Evolutionary conservation across 1,140 invertebrate species (phyloP).

Genomic region (Drosophila rhopaloa): DNA sequence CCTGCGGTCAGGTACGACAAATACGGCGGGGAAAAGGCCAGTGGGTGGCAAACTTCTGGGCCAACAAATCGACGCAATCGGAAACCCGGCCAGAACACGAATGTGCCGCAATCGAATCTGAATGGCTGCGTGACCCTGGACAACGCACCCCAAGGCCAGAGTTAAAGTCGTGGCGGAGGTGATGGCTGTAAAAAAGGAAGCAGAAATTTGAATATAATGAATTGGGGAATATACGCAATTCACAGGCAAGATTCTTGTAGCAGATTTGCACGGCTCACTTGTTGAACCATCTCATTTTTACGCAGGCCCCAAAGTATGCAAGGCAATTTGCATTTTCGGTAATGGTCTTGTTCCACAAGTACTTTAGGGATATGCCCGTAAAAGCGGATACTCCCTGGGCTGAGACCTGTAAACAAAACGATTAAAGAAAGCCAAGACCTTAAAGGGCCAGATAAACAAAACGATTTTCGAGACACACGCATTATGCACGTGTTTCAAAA

Average conservation of each 20-base stretch:
- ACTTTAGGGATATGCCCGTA: conserved; percentile 22
- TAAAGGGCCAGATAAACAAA: conserved; percentile 33
- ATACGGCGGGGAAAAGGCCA: conserved; percentile 33
- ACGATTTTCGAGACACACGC: conserved; percentile 26
- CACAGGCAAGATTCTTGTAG: not conserved
- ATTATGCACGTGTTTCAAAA: conserved; percentile 11
- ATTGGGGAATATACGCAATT: not conserved
- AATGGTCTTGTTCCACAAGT: conserved; percentile 53
- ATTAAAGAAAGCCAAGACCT: conserved; percentile 22
- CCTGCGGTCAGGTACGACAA: conserved; percentile 47
- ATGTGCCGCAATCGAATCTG: conserved; percentile 41
- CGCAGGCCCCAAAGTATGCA: conserved; percentile 44
- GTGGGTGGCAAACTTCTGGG: conserved; percentile 25
- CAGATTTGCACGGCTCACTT: conserved; percentile 25
- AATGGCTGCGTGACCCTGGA: conserved; percentile 33
- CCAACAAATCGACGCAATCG: conserved; percentile 47
- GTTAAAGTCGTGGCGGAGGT: conserved; percentile 18
- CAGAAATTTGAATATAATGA: conserved; percentile 25
- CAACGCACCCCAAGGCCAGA: conserved; percentile 1
- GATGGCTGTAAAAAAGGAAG: not conserved
- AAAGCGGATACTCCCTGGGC: conserved; percentile 12
- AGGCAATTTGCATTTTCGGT: conserved; percentile 57
- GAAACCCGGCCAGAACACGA: conserved; percentile 27
- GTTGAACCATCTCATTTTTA: conserved; percentile 23
- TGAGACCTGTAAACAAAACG: conserved; percentile 43